A percentile compares a stretch with the other conserved stretches of the same genome.
phyloP scores from a whole-genome alignment of 2,888 invertebrate genomes.

The Sepiola atlantica region DNA sequence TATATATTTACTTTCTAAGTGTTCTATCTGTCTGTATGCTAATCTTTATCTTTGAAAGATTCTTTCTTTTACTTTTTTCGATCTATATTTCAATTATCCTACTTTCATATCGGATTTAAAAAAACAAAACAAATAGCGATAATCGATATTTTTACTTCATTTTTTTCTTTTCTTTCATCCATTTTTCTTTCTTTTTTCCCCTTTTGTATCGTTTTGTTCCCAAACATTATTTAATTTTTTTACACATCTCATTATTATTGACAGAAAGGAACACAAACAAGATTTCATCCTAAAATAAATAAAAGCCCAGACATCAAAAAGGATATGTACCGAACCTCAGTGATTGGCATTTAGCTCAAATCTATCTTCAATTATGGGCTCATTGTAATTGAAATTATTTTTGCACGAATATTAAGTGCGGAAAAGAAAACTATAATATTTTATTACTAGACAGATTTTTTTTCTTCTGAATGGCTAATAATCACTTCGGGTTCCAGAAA shows the following conservation, averaged over 20 bases:
- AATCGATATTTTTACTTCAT: no score
- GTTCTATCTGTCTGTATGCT: no score
- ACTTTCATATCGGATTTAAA: no score
- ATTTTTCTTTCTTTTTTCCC: no score
- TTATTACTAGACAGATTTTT: neutral
- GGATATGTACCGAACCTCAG: neutral
- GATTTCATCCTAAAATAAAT: neutral
- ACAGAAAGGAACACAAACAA: neutral
- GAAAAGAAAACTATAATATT: neutral
- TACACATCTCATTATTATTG: no score
- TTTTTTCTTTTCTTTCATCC: no score
- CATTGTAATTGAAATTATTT: neutral
- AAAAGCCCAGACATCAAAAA: neutral
- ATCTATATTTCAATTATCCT: no score
- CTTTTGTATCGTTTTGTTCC: neutral
- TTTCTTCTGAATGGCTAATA: neutral
- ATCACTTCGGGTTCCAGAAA: neutral
- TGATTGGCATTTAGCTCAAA: neutral
- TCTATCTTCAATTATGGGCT: neutral
- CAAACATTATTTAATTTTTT: no score
- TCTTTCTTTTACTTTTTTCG: no score
- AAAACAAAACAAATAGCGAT: no score
- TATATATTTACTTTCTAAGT: no score
- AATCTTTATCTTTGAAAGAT: no score
- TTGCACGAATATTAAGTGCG: neutral